Base-by-base conservation (phyloP, 1,140 invertebrate species). In the Caenorhabditis elegans region DNA sequence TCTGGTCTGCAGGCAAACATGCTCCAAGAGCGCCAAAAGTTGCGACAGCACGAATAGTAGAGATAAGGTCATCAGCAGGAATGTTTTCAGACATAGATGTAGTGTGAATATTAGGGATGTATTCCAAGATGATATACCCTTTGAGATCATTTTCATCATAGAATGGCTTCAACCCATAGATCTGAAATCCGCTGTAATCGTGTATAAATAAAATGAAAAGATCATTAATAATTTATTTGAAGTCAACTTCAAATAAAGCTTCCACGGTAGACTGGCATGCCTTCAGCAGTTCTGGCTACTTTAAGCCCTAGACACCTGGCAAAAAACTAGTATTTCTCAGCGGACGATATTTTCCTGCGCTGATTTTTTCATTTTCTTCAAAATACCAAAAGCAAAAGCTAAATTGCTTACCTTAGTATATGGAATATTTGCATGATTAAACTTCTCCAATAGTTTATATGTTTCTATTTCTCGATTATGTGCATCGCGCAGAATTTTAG, bases 71-170 rank as follows among this genome's bases (percentile, higher is more conserved):
- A 60, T 60, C 53, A 60, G 53, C 53, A 34, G 53, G n/a, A 1
- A 60, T 31, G n/a, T 10, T 13, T 34, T 60, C 26, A 2, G 53
- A 31, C 53, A 60, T 60, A 17, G 53, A 60, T 31, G 53, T 60
- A 5, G 26, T 31, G 13, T 15, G 15, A 17, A 60, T 17, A 17
- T 60, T 15, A 17, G 53, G 53, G 28, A 55, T 46, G 36, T 39
- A 79, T 55, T 79, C 51, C 77, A 79, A 55, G n/a, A 79, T 34
- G 3, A 79, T 39, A 43, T 60, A 79, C 3, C 77, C 77, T 24
- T 79, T 79, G 5, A 31, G 24, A 5, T 43, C 39, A 28, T 11
- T 22, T 5, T 79, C 77, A 24, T 36, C 19, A 2, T 6, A 13
- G 77, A 79, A 79, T 19, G 48, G 8, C 26, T 53, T 34, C 15